Base-by-base conservation (phyloP, 1,140 invertebrate genomes). In the Meloidogyne exigua region DNA sequence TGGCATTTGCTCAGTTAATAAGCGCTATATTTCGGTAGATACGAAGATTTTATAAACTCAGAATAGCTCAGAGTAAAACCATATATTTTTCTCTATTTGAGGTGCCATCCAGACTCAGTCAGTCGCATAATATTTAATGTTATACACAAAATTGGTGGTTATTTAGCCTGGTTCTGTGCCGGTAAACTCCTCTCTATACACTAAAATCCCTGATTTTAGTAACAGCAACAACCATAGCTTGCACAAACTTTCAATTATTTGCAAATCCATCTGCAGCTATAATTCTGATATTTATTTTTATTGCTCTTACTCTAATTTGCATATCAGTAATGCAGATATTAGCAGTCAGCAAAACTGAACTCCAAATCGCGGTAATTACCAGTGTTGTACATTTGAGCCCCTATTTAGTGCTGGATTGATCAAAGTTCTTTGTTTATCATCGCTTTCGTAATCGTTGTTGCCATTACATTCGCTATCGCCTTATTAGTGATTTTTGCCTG, bases 101-200 rank as follows among this genome's bases (percentile, higher is more conserved):
- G 71, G 12, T 73, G 71, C 21, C 71, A 73, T 73, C 49, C 71
- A 36, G 71, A 73, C 23, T 73, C 71, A 23, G 15, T 2, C 71
- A 28, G 39, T 18, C 71, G 71, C 15, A 21, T 66, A 65, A 65
- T 73, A 65, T 73, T 73, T 36, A 73, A 73, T 63, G 42, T 73
- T 28, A 23, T 73, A 21, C 71, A 73, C 28, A 65, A 25, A 26
- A 12, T 63, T 65, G 57, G 39, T 21, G 71, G 71, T 1, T 73
- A 13, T 21, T n/a, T 49, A 13, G 71, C 39, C 1, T 73, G 71
- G 71, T 2, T 73, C 28, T 66, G n/a, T 65, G 71, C 71, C 23
- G 7, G 71, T 73, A 23, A 21, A n/a, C 25, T 13, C 18, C 7
- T 70, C 7, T n/a, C n/a, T n/a, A n/a, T n/a, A n/a, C n/a, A n/a